Conservation (phyloP, 2,888 invertebrate species). For the Acronicta alni region DNA sequence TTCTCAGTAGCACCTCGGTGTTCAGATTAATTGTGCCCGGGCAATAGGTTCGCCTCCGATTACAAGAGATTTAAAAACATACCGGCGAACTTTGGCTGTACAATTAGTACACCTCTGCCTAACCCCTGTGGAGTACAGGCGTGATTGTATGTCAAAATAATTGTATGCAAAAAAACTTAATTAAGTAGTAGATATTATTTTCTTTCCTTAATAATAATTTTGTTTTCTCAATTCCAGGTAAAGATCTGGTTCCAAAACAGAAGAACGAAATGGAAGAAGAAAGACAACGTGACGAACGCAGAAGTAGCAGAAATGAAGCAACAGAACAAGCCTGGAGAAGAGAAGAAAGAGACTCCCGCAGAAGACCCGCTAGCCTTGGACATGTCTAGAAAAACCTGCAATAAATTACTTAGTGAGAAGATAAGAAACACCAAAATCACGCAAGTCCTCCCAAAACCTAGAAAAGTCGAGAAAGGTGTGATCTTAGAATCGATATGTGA, state of each 20-base stretch:
- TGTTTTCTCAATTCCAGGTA: conserved; percentile 90
- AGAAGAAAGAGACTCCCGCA: conserved; percentile 71
- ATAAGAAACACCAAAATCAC: conserved; percentile 74
- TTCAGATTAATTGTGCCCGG: too few species aligned
- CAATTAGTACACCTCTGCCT: too few species aligned
- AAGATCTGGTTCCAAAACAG: conserved; percentile 98
- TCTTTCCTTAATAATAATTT: background rate
- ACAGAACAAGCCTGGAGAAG: conserved; percentile 79
- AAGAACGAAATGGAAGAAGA: conserved; percentile 94
- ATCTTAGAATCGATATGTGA: conserved; percentile 80
- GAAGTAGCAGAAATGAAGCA: conserved; percentile 96
- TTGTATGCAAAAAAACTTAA: too few species aligned
- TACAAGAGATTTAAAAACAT: too few species aligned
- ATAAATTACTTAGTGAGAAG: conserved; percentile 81
- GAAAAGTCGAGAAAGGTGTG: conserved; percentile 80
- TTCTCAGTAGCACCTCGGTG: too few species aligned
- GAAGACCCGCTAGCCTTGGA: conserved; percentile 82
- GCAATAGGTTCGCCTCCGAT: too few species aligned
- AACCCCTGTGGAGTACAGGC: too few species aligned
- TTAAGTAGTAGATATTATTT: too few species aligned
- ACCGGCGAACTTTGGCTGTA: too few species aligned
- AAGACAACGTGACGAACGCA: conserved; percentile 96
- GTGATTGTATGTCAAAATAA: too few species aligned
- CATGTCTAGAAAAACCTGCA: conserved; percentile 83
- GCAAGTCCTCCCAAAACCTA: conserved; percentile 72